Base-by-base conservation (phyloP, 2,888 invertebrate species). In the Fabriciana adippe region DNA sequence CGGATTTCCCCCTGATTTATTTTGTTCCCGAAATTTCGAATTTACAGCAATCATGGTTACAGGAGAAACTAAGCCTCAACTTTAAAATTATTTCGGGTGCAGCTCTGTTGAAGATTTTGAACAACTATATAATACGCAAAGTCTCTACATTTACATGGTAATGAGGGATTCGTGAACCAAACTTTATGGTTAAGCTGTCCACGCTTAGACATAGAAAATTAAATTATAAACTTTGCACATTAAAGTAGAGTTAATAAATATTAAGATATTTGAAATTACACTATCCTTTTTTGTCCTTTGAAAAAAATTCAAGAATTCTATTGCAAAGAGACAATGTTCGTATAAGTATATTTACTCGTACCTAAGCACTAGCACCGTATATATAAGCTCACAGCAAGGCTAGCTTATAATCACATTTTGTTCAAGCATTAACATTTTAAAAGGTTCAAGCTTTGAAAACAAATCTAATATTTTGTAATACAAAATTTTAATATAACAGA, bases 81-180 rank as follows among this genome's bases (percentile, higher is more conserved):
- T 47, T 59, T 59, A 26, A n/a, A 47, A 26, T 1, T 16, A 1
- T 55, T n/a, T 35, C 8, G 16, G 31, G 35, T 55, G 55, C 35
- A 31, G 57, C 47, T 21, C 26, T 26, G 26, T 59, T 26, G 45
- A 59, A 47, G 57, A 47, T 45, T 59, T n/a, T 21, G 15, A 59
- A 59, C 57, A 59, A 59, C 47, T 48, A 51, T 31, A 50, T 50
- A 50, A 21, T n/a, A 45, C 53, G 57, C 41, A 56, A 53, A 60
- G 50, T 50, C 50, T 66, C 57, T 53, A 66, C 54, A 66, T 66
- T 66, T 66, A 47, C 59, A 66, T 66, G 59, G 59, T 59, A 66
- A 66, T 66, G 65, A 31, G 65, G 54, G 53, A 59, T 54, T 59
- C 59, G 59, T 54, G 59, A 59, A 51, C 26, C 45, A 47, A 66